Evolutionary conservation across 2,888 invertebrate species (phyloP), one percentile per base, ranked within the genome.

Genomic region (Neria commutata): DNA sequence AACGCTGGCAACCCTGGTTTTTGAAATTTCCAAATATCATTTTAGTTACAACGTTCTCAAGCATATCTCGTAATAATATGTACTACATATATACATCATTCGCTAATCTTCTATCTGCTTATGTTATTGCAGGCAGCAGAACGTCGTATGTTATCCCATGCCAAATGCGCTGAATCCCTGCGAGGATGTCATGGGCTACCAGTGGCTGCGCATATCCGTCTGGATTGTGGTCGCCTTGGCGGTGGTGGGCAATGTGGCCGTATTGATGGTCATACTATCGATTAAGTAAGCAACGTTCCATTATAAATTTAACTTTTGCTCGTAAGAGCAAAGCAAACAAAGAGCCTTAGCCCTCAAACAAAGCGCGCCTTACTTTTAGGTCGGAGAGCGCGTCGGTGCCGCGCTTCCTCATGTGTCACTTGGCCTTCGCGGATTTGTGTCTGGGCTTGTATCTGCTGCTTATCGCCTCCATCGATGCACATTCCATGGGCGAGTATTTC

Each of bases 391-490:
- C 86, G 40, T 85, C 85, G 16, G 89, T 90, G 14, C 88, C 89
- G 34, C 86, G 88, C 66, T 90, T 92, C 73, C 84, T 91, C 51
- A 91, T 91, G 84, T 87, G 90, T 67, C 92, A 95, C 78, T 84
- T 96, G 59, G 94, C 94, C 0, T 88, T 92, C 77, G 94, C 94
- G 1, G 95, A 96, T 82, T 86, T 96, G 52, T 91, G 91, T 75
- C 91, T 95, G 84, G 95, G 94, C 0, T 76, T 92, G 1, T 95
- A 95, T 80, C 84, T 95, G 54, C 85, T 92, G 40, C 85, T 95
- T 75, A 85, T 95, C 37, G 95, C 95, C 0, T 87, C 90, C 1
- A 90, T 93, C 73, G 95, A 96, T 81, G 84, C 91, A 0, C 88
- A 89, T 68, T 94, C 94, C 0, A 89, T 91, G 71, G 92, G 93